Evolutionary conservation across 2,888 invertebrate genomes (phyloP).

Genomic region (Acronicta aceris): DNA sequence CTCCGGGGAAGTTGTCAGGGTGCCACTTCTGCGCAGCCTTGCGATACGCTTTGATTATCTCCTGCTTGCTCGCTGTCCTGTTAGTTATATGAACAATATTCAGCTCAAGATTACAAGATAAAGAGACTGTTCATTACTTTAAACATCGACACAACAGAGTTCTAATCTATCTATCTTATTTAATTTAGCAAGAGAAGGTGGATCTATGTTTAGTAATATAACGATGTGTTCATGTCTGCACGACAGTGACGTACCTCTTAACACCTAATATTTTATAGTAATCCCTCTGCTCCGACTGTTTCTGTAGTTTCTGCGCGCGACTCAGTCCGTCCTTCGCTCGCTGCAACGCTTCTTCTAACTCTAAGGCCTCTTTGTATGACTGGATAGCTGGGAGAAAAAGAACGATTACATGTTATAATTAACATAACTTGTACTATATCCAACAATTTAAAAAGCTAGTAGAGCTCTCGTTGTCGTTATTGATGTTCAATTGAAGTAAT

Average conservation of each 20-base stretch:
- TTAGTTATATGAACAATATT: too few relatives aligned
- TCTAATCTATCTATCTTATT: not conserved
- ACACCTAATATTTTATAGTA: slow-evolving; percentile 99
- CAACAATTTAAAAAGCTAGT: too few relatives aligned
- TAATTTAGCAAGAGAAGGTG: not conserved
- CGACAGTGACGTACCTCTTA: slow-evolving; percentile 87
- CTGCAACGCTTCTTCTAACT: slow-evolving; percentile 93
- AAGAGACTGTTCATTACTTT: too few relatives aligned
- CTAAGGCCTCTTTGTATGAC: slow-evolving; percentile 95
- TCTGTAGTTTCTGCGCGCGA: slow-evolving; percentile 96
- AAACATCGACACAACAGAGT: too few relatives aligned
- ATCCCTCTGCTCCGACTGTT: slow-evolving; percentile 97
- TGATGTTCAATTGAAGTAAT: too few relatives aligned
- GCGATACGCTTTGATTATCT: slow-evolving; percentile 98
- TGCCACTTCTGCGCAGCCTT: slow-evolving; percentile 99
- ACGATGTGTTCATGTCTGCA: too few relatives aligned
- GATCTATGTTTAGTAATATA: too few relatives aligned
- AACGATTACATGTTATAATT: slow-evolving; percentile 4
- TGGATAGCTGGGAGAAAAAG: slow-evolving; percentile 91
- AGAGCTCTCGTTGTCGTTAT: too few relatives aligned
- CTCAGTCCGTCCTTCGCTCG: slow-evolving; percentile 96
- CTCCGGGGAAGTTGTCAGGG: slow-evolving; percentile 97
- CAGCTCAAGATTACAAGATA: too few relatives aligned
- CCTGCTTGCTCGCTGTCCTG: slow-evolving; percentile 95
- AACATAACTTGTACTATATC: too few relatives aligned